Percentiles rank a stretch among this genome's conserved stretches.
Conservation (phyloP, 1,140 invertebrate species). For the Gryllus bimaculatus region DNA sequence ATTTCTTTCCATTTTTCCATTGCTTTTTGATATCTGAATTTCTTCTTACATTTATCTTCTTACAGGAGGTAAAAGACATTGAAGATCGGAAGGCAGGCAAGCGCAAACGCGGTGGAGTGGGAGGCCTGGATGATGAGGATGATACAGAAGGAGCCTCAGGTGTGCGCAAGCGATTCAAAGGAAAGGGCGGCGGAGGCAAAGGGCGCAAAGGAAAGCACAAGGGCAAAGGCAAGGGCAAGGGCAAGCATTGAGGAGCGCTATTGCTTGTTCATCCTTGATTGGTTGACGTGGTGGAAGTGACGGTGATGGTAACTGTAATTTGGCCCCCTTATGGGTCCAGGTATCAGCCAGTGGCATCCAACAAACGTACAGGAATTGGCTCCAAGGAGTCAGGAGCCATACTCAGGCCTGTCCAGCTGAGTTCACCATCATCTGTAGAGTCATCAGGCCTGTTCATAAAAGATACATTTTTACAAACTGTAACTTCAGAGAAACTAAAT, state of each 20-base stretch:
- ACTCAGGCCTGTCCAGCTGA: neutral
- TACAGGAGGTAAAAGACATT: slow-evolving; percentile 73
- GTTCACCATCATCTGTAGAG: neutral
- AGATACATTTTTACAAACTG: too few species aligned
- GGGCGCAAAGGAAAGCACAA: neutral
- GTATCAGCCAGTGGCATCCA: neutral
- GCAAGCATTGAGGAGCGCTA: neutral
- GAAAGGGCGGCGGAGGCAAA: slow-evolving; percentile 25
- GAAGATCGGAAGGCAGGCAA: slow-evolving; percentile 50
- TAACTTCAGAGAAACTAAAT: too few species aligned
- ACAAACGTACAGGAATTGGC: neutral
- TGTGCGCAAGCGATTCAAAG: slow-evolving; percentile 64
- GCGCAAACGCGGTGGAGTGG: slow-evolving; percentile 50
- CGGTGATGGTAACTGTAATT: too few species aligned
- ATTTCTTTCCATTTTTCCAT: too few species aligned
- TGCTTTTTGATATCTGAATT: neutral
- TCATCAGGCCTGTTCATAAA: neutral
- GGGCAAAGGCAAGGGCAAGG: neutral
- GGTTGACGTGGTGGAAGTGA: too few species aligned
- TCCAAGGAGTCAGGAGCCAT: neutral
- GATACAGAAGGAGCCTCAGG: slow-evolving; percentile 73
- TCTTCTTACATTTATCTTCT: slow-evolving; percentile 16
- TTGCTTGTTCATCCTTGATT: neutral
- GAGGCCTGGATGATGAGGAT: slow-evolving; percentile 46
- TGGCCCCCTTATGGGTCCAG: too few species aligned